phyloP scores from a whole-genome alignment of 2,113 vertebrate genomes.

The Lontra canadensis region DNA sequence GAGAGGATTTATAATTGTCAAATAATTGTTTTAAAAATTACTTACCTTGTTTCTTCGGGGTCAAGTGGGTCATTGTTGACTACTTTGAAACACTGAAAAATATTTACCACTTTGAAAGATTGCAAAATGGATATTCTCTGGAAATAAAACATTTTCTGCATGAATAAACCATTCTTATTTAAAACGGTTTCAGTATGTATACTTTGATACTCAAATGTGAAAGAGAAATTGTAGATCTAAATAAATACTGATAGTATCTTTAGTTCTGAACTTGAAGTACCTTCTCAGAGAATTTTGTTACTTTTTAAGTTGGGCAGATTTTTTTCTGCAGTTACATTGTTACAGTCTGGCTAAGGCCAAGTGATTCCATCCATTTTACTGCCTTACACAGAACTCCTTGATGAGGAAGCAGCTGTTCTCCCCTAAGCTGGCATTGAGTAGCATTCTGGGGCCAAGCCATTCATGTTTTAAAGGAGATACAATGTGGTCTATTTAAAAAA shows the following conservation, averaged over 20 bases:
- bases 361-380: background rate
- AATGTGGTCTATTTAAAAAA: background rate
- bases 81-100: background rate
- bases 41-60: background rate
- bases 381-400: background rate
- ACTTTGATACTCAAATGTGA: background rate
- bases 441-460: background rate
- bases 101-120: background rate
- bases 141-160: background rate
- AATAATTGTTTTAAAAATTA: conserved; percentile 9
- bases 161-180: background rate
- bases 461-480: background rate
- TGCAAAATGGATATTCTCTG: background rate
- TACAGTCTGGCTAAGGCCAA: background rate
- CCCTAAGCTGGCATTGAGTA: background rate
- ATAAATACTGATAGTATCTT: background rate
- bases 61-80: background rate
- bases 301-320: background rate
- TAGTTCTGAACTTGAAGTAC: background rate
- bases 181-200: background rate
- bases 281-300: background rate
- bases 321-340: background rate
- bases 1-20: background rate
- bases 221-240: conserved; percentile 6
- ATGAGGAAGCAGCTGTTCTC: background rate